Conservation (phyloP, 2,113 vertebrate genomes). For the Apteryx mantelli region DNA sequence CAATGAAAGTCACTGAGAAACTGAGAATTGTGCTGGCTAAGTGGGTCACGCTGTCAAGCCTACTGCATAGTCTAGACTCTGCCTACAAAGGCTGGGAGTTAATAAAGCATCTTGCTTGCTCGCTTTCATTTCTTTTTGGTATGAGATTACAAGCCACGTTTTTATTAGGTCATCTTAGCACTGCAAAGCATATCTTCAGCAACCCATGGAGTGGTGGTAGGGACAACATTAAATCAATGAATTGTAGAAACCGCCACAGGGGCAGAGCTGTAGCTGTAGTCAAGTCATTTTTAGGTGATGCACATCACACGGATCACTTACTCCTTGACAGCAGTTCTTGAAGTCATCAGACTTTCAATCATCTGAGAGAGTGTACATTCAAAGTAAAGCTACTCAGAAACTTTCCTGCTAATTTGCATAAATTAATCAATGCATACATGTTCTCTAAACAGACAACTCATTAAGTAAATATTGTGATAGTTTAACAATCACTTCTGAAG, state of each 20-base stretch:
- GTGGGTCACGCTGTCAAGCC: not conserved
- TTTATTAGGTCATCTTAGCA: constrained; percentile 57
- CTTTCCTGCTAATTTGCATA: not conserved
- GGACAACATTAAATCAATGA: constrained; percentile 64
- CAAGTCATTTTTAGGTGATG: constrained; percentile 22
- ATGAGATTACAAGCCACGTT: constrained; percentile 28
- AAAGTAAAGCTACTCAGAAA: not conserved
- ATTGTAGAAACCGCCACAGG: constrained; percentile 36
- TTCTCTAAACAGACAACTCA: not conserved
- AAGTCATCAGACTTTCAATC: constrained; percentile 5
- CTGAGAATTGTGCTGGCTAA: not conserved
- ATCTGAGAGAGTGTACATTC: not conserved
- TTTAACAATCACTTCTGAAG: not conserved
- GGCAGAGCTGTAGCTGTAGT: constrained; percentile 54
- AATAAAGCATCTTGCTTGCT: constrained; percentile 43
- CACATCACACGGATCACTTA: constrained; percentile 59
- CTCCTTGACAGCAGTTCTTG: constrained; percentile 24
- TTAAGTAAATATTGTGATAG: not conserved
- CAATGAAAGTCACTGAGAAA: not conserved
- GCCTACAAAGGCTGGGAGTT: constrained; percentile 11
- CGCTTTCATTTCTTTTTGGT: not conserved
- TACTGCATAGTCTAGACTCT: not conserved
- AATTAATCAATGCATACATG: not conserved
- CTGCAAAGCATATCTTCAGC: constrained; percentile 5
- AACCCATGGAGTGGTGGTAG: constrained; percentile 15